Conservation (phyloP, 2,888 invertebrate species). For the Galeruca laticollis region DNA sequence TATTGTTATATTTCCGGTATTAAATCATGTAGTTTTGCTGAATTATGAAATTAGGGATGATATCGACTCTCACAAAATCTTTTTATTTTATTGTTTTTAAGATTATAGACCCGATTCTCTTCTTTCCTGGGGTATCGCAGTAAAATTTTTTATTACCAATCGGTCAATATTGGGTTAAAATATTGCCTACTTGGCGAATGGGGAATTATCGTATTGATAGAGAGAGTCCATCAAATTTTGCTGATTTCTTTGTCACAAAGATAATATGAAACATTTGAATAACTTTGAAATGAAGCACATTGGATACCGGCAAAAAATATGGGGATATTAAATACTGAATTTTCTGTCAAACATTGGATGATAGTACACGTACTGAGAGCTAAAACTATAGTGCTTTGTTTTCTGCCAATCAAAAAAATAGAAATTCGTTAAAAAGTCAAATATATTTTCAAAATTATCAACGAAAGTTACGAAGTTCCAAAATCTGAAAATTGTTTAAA, state of each 20-base stretch:
- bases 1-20: slow-evolving; percentile 14
- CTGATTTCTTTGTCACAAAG: not conserved
- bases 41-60: slow-evolving; percentile 33
- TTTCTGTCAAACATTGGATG: too few relatives aligned
- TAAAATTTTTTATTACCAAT: slow-evolving; percentile 35
- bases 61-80: slow-evolving; percentile 34
- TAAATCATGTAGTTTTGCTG: slow-evolving; percentile 41
- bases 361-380: too few relatives aligned
- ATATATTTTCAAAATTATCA: too few relatives aligned
- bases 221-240: slow-evolving; percentile 8
- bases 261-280: too few relatives aligned
- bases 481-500: too few relatives aligned
- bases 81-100: slow-evolving; percentile 31
- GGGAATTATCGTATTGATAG: slow-evolving; percentile 10
- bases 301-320: too few relatives aligned
- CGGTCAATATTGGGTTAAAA: slow-evolving; percentile 28
- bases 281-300: too few relatives aligned
- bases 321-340: too few relatives aligned
- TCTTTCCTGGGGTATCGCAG: slow-evolving; percentile 9
- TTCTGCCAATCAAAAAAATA: too few relatives aligned
- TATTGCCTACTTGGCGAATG: slow-evolving; percentile 30
- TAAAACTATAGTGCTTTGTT: too few relatives aligned
- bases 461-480: too few relatives aligned
- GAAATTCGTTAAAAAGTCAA: too few relatives aligned
- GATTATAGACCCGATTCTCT: slow-evolving; percentile 28